phyloP scores from a whole-genome alignment of 2,113 vertebrate genomes.

The Misgurnus mizolepis region DNA sequence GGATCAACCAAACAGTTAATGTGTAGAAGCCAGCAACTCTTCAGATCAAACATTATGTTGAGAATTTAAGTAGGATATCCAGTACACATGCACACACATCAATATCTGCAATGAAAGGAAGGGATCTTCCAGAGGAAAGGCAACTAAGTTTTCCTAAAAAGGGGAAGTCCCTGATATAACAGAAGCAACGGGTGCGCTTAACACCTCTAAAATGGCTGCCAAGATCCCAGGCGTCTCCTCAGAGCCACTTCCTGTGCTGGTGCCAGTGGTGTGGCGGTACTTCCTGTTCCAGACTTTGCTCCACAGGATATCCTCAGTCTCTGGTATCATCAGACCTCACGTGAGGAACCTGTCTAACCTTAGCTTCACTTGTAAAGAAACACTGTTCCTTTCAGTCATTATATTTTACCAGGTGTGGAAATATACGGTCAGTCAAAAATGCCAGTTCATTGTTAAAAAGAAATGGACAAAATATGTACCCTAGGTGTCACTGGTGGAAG shows the following conservation, averaged over 20 bases:
- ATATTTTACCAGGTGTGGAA: background rate
- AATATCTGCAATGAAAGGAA: slow-evolving; percentile 6
- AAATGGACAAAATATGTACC: too few species aligned
- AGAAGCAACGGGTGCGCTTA: slow-evolving; percentile 16
- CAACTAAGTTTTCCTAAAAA: slow-evolving; percentile 14
- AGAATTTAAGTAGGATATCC: too few species aligned
- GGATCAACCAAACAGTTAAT: background rate
- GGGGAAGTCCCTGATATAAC: slow-evolving; percentile 30
- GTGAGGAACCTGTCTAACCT: slow-evolving; percentile 9
- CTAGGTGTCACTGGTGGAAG: too few species aligned
- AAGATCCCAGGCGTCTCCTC: slow-evolving; percentile 42
- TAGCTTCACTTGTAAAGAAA: background rate
- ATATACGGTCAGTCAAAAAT: background rate
- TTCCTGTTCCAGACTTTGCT: slow-evolving; percentile 49
- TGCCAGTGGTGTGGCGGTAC: slow-evolving; percentile 47
- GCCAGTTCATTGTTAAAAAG: background rate
- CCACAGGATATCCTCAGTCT: slow-evolving; percentile 52
- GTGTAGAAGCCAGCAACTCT: background rate
- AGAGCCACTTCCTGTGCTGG: slow-evolving; percentile 49
- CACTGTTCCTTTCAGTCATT: background rate
- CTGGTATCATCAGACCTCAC: slow-evolving; percentile 7
- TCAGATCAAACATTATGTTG: background rate
- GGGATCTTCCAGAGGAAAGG: slow-evolving; percentile 3
- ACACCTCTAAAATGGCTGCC: slow-evolving; percentile 37
- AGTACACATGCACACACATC: background rate